Evolutionary conservation across 1,140 invertebrate genomes (phyloP), one percentile per base, ranked within the genome.

Genomic region (Archegozetes longisetosus): DNA sequence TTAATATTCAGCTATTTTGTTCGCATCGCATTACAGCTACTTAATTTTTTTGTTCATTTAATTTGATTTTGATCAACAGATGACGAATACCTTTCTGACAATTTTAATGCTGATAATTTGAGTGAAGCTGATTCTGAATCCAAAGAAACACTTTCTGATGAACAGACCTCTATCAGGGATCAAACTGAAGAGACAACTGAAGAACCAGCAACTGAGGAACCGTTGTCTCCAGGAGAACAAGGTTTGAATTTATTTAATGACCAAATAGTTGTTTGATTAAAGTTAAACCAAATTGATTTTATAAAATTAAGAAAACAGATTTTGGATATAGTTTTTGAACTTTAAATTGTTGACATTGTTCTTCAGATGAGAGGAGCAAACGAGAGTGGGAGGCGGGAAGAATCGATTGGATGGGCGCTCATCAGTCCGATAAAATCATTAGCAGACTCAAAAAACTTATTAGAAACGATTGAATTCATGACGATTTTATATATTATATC

Each of bases 351-450:
- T n/a, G n/a, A n/a, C n/a, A n/a, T n/a, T n/a, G n/a, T n/a, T n/a
- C n/a, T n/a, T n/a, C n/a, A 40, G 32, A 2, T 4, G 26, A 28
- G n/a, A 2, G 26, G 1, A 50, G 29, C 32, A 58, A 29, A 53
- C 3, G 54, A 24, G 23, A 53, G 13, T 60, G 58, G 58, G 58
- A 60, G 46, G 3, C 9, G 24, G 58, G 58, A 22, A n/a, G 28
- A 56, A 29, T 55, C 9, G 58, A 60, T 55, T 60, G 58, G 58
- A 60, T 60, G 54, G 57, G 54, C n/a, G 57, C 12, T 25, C 25
- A 60, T 24, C 58, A 60, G 28, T 60, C 58, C 20, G 58, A 60
- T 32, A 53, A 47, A 24, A 53, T 60, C 27, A 60, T 60, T 29
- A 25, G 56, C 22, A n/a, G 58, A 40, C 46, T 60, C 6, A 61